Evolutionary conservation across 2,888 invertebrate species (phyloP), one percentile per base, ranked within the genome.

Genomic region (Eulithis testata): DNA sequence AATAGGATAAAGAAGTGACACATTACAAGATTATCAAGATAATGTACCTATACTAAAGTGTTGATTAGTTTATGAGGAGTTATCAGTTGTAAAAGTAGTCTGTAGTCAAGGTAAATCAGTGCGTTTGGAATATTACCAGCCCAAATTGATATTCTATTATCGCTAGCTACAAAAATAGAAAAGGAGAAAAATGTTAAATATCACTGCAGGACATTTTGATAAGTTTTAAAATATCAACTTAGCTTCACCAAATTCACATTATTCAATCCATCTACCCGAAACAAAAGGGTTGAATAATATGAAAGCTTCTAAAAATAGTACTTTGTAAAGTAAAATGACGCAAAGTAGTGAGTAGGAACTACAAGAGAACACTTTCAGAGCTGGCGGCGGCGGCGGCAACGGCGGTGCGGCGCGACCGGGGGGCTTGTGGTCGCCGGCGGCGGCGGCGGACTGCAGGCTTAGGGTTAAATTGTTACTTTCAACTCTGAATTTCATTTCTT

Each of bases 351-450:
- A 76, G 73, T 72, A 71, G 73, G 63, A 66, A 72, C 52, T 76
- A 83, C 80, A 78, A 79, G 79, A 66, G 76, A 83, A 81, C 71
- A 79, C 80, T 82, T 71, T 83, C 73, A 80, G 76, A 69, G 70
- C 55, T 2, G 6, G 21, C 21, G 21, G 37, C 37, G 8, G 37
- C 37, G 6, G 37, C n/a, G 6, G 21, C 21, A 2, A 3, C 37
- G 8, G 37, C 37, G 6, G 37, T n/a, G 6, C 61, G 62, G 61
- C 49, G 64, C 70, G 65, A 57, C 66, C 52, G 60, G 66, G 65
- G 66, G 68, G 71, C 70, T 72, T 76, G 76, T 58, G 78, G 76
- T 74, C 61, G 64, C 50, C 64, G 43, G 2, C 31, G 3, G 31
- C 31, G 3, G 64, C 64, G 60, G 62, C 62, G 21, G 45, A 49